Evolutionary conservation across 2,888 invertebrate species (phyloP).

Genomic region (Caenorhabditis zanzibari): DNA sequence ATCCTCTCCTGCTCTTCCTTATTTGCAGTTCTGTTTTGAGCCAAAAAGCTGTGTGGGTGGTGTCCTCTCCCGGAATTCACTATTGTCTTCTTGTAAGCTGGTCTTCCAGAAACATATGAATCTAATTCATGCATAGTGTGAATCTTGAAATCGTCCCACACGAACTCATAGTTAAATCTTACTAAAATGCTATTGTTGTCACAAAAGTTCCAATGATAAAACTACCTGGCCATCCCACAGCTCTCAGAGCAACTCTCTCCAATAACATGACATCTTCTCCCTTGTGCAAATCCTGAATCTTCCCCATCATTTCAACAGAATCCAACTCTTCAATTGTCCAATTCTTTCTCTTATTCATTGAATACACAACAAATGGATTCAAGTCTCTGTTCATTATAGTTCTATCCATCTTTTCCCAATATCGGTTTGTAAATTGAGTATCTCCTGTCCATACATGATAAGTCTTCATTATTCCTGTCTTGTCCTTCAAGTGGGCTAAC

Average conservation of each 20-base stretch:
- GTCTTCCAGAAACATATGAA: conserved; percentile 27
- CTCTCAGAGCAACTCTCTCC: conserved; percentile 35
- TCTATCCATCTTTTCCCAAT: conserved; percentile 53
- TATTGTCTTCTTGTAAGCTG: conserved; percentile 21
- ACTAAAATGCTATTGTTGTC: no score
- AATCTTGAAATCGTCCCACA: conserved; percentile 37
- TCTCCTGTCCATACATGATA: conserved; percentile 40
- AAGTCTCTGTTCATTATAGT: conserved; percentile 55
- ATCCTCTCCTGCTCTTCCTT: conserved; percentile 24
- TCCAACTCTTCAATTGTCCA: conserved; percentile 38
- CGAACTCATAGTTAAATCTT: conserved; percentile 2
- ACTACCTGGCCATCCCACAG: conserved; percentile 25
- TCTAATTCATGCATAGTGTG: conserved; percentile 25
- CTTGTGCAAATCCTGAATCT: conserved; percentile 42
- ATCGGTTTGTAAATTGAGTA: conserved; percentile 41
- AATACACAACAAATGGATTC: conserved; percentile 45
- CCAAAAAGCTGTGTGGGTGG: conserved; percentile 15
- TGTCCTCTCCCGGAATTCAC: conserved; percentile 36
- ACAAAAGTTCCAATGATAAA: background rate
- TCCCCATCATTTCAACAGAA: conserved; percentile 11
- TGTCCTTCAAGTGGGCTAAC: conserved; percentile 37
- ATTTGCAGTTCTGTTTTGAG: conserved; percentile 15
- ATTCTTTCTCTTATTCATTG: conserved; percentile 50
- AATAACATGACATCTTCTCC: conserved; percentile 41
- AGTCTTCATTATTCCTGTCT: conserved; percentile 36